A percentile compares a stretch with the other conserved stretches of the same genome.
Conservation (phyloP, 2,888 invertebrate genomes). For the Boloria euphrosyne region DNA sequence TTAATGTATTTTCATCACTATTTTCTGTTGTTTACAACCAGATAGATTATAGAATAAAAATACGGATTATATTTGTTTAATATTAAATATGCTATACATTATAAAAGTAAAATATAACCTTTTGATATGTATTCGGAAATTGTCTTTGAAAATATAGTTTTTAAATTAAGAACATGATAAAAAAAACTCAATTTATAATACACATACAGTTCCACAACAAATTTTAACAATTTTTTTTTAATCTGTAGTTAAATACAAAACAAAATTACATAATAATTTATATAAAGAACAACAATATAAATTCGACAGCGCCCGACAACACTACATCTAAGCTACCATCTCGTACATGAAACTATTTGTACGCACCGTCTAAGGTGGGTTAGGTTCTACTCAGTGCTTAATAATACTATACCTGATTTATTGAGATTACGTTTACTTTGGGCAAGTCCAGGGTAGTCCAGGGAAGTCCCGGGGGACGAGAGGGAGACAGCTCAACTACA, state of each 20-base stretch:
- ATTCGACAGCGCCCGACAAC: slow-evolving; percentile 38
- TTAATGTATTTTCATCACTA: too few relatives aligned
- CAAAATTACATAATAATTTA: slow-evolving; percentile 1
- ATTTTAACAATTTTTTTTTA: too few relatives aligned
- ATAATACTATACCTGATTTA: slow-evolving; percentile 66
- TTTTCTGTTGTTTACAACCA: too few relatives aligned
- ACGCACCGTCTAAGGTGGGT: slow-evolving; percentile 53
- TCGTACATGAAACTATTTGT: slow-evolving; percentile 32
- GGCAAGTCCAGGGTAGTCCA: slow-evolving; percentile 59
- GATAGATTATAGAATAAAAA: too few relatives aligned
- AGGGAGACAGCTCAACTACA: slow-evolving; percentile 70
- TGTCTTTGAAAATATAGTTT: too few relatives aligned
- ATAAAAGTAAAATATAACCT: too few relatives aligned
- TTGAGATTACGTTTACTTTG: slow-evolving; percentile 78
- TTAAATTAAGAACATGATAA: too few relatives aligned
- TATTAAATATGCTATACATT: too few relatives aligned
- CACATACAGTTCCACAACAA: too few relatives aligned
- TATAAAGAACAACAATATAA: slow-evolving; percentile 24
- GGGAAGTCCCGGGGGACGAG: slow-evolving; percentile 53
- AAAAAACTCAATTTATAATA: too few relatives aligned
- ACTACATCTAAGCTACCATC: slow-evolving; percentile 30
- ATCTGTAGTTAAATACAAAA: not conserved
- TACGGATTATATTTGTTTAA: too few relatives aligned
- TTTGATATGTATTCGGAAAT: too few relatives aligned
- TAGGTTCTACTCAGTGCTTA: slow-evolving; percentile 59